phyloP scores from a whole-genome alignment of 2,113 vertebrate genomes.

The Limnothrissa miodon region DNA sequence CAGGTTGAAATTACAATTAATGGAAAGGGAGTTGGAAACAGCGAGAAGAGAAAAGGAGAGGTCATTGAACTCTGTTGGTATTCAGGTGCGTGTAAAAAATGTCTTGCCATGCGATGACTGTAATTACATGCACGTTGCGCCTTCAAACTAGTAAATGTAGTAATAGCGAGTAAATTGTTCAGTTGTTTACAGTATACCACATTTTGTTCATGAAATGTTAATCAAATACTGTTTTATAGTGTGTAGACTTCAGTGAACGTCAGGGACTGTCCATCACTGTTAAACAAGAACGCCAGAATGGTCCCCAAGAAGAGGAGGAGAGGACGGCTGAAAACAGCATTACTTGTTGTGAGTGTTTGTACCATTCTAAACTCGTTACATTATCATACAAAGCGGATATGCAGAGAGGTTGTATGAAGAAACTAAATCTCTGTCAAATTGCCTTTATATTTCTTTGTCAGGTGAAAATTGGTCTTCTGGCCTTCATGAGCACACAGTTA shows the following conservation, averaged over 20 bases:
- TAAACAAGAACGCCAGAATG: not conserved
- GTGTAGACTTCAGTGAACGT: not conserved
- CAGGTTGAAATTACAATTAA: conserved; percentile 1
- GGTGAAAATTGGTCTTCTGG: not conserved
- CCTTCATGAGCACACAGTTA: not conserved
- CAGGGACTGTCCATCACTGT: not conserved
- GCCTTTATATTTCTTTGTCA: not conserved
- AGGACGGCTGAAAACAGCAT: not conserved
- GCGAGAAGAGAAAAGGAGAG: not conserved
- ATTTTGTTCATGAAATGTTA: conserved; percentile 1
- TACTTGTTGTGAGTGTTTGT: not conserved
- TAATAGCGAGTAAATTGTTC: not conserved
- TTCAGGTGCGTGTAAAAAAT: not conserved
- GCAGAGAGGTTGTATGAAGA: no score
- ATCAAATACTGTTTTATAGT: not conserved
- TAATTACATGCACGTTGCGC: not conserved
- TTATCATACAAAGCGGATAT: not conserved
- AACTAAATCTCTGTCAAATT: not conserved
- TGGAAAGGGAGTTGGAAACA: conserved; percentile 10
- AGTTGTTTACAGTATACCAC: not conserved
- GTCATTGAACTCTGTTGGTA: conserved; percentile 6
- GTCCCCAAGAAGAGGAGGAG: not conserved
- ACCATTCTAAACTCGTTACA: not conserved
- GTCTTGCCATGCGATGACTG: not conserved
- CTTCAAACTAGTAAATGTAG: not conserved